Percentiles rank a stretch among this genome's conserved stretches.
These are phyloP conservation scores for Pontoporia blainvillei DNA, from an alignment of 2,113 vertebrate genomes.

Conservation along the genomic window DNA sequence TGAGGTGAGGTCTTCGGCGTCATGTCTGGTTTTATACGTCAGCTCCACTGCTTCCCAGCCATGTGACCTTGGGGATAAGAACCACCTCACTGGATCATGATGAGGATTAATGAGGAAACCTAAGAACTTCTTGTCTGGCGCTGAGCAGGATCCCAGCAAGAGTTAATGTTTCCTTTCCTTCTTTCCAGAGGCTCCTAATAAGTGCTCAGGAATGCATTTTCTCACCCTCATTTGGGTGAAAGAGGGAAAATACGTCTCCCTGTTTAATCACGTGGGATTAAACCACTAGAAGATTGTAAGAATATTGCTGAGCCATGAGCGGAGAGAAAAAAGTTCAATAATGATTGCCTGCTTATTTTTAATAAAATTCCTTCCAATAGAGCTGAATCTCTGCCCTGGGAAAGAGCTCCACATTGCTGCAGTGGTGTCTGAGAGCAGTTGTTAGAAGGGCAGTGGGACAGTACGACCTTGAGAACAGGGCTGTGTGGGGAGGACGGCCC, in stretches of 20 bases:
- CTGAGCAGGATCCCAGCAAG: neutral
- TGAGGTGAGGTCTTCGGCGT: fast-evolving
- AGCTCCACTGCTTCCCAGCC: neutral
- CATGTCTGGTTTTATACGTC: neutral
- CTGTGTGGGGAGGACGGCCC: neutral
- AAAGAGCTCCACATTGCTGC: neutral
- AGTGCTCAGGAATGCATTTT: conserved; percentile 2
- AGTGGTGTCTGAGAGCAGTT: neutral
- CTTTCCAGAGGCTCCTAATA: neutral
- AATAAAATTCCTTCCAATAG: conserved; percentile 2
- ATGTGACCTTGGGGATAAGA: neutral
- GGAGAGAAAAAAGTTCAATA: neutral
- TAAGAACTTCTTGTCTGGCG: neutral
- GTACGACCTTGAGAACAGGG: conserved; percentile 51
- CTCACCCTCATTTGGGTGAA: conserved; percentile 30
- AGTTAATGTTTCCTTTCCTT: neutral
- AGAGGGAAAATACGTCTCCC: neutral
- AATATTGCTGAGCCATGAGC: conserved; percentile 34
- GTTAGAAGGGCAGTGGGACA: neutral
- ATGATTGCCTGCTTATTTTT: conserved; percentile 5
- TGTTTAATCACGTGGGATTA: conserved; percentile 27
- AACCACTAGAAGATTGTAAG: neutral
- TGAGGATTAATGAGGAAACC: neutral
- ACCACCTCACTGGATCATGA: neutral
- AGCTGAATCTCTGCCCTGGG: neutral